Percentiles rank a stretch among this genome's conserved stretches.
phyloP scores from a whole-genome alignment of 2,797 vertebrate species.

The Urophycis tenuis region DNA sequence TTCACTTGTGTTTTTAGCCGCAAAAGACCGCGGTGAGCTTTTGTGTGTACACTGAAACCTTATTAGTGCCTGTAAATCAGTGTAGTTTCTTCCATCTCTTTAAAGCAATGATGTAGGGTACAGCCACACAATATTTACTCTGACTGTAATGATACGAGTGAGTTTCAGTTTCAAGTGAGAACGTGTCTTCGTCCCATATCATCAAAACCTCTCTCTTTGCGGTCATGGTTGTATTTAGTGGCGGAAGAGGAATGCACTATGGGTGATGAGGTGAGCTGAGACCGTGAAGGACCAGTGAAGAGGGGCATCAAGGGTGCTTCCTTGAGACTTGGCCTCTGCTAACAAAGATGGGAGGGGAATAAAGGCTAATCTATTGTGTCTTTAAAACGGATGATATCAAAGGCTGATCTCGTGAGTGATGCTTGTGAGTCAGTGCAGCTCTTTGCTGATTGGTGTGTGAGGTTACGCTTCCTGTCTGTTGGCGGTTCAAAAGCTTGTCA shows the following conservation, averaged over 20 bases:
- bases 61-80: not conserved
- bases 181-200: not conserved
- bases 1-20: not conserved
- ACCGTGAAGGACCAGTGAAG: not conserved
- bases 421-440: slow-evolving; percentile 43
- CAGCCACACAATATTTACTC: not conserved
- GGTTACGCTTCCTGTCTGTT: slow-evolving; percentile 56
- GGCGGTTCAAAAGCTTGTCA: slow-evolving; percentile 51
- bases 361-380: slow-evolving; percentile 42
- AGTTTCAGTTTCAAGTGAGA: not conserved
- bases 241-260: not conserved
- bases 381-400: slow-evolving; percentile 36
- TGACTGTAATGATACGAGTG: not conserved
- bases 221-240: not conserved
- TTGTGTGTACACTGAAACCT: not conserved
- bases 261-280: not conserved
- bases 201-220: not conserved
- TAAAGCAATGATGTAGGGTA: not conserved
- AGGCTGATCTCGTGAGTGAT: slow-evolving; percentile 33
- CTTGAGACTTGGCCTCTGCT: slow-evolving; percentile 16
- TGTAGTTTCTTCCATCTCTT: not conserved
- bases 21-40: not conserved
- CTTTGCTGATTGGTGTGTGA: slow-evolving; percentile 25
- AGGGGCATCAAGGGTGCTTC: slow-evolving; percentile 15
- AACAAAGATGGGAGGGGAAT: slow-evolving; percentile 36